Evolutionary conservation across 2,113 vertebrate genomes (phyloP).

Genomic region (Silurus asotus): DNA sequence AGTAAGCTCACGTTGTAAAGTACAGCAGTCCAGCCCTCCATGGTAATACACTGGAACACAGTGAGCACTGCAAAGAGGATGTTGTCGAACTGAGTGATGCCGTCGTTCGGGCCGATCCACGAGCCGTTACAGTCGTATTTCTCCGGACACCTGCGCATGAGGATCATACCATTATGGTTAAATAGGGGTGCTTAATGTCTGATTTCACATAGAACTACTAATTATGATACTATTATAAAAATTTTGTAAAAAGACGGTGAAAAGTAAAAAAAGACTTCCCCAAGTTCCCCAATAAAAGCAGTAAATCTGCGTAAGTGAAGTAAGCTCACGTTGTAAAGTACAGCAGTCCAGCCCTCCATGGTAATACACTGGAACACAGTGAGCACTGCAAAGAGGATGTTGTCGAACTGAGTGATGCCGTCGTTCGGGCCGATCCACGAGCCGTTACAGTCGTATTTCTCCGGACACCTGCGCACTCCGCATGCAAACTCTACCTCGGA

Average conservation of each 20-base stretch:
- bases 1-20: slow-evolving; percentile 80
- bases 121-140: slow-evolving; percentile 84
- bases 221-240: too few relatives aligned
- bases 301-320: background rate
- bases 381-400: slow-evolving; percentile 97
- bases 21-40: slow-evolving; percentile 99
- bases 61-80: slow-evolving; percentile 98
- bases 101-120: slow-evolving; percentile 95
- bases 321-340: slow-evolving; percentile 82
- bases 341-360: slow-evolving; percentile 99
- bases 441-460: slow-evolving; percentile 82
- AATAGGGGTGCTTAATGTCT: too few relatives aligned
- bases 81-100: slow-evolving; percentile 98
- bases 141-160: slow-evolving; percentile 71
- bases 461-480: slow-evolving; percentile 74
- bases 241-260: too few relatives aligned
- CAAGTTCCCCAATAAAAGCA: too few relatives aligned
- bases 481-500: slow-evolving; percentile 81
- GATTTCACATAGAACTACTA: too few relatives aligned
- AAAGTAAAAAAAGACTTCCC: too few relatives aligned
- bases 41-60: slow-evolving; percentile 98
- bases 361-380: slow-evolving; percentile 99
- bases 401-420: slow-evolving; percentile 98
- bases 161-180: too few relatives aligned
- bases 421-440: slow-evolving; percentile 96